These are phyloP conservation scores for Micromussa lordhowensis DNA, from an alignment of 92 coral and sea anemone genomes.

Conservation along the genomic window DNA sequence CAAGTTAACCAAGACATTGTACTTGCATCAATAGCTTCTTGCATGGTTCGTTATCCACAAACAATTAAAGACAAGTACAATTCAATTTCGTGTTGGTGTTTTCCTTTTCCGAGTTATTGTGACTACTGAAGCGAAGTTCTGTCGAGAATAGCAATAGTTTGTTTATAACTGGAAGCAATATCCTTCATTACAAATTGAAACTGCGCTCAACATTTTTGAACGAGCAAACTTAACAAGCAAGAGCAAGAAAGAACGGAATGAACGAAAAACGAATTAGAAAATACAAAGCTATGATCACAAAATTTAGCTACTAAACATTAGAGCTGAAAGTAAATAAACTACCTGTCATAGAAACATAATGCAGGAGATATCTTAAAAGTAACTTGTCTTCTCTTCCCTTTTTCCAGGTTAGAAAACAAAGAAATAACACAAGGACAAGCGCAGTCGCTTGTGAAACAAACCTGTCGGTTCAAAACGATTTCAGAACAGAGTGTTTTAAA, in stretches of 20 bases:
- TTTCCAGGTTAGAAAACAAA: background rate
- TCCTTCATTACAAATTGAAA: background rate
- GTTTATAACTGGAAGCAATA: background rate
- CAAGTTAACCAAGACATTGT: background rate
- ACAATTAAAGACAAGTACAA: conserved; percentile 30
- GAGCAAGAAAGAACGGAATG: background rate
- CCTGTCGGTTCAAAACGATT: too few species aligned
- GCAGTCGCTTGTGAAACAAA: background rate
- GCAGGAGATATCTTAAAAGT: background rate
- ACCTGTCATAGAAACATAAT: background rate
- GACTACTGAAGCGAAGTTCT: conserved; percentile 18
- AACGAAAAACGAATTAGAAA: background rate
- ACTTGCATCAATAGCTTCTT: background rate
- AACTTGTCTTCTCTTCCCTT: background rate
- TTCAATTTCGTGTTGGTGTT: background rate
- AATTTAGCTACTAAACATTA: background rate
- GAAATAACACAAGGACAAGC: background rate
- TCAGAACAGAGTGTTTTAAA: background rate
- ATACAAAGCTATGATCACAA: background rate
- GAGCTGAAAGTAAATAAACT: background rate
- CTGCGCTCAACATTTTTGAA: background rate
- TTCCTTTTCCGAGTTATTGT: background rate
- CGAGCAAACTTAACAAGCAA: background rate
- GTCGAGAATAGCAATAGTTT: background rate
- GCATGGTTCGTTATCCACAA: background rate